Evolutionary conservation across 2,888 invertebrate genomes (phyloP).

Genomic region (Pecten maximus): DNA sequence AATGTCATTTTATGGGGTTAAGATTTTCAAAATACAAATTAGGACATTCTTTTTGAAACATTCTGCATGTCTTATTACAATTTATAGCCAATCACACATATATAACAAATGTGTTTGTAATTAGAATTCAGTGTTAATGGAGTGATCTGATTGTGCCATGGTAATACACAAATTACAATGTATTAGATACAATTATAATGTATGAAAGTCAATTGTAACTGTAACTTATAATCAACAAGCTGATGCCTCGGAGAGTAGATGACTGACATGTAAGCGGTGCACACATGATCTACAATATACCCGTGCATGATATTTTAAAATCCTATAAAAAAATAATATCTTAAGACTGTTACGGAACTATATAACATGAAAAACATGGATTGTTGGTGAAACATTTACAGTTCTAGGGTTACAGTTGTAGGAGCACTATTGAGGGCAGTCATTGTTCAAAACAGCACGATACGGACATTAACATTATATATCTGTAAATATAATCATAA

Average conservation of each 20-base stretch:
- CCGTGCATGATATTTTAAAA: neutral
- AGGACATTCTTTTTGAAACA: too few species aligned
- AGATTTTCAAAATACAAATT: too few species aligned
- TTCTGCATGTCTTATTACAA: too few species aligned
- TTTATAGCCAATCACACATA: too few species aligned
- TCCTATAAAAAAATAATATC: neutral
- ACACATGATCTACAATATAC: neutral
- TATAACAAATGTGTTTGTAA: too few species aligned
- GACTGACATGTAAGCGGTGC: neutral
- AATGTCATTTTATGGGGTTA: too few species aligned
- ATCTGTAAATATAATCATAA: neutral
- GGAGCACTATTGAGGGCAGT: conserved; percentile 23
- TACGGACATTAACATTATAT: neutral
- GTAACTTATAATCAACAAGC: neutral
- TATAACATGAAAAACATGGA: neutral
- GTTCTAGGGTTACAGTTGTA: neutral
- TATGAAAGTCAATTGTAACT: neutral
- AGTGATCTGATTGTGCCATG: neutral
- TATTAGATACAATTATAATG: neutral
- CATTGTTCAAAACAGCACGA: neutral
- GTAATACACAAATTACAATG: neutral
- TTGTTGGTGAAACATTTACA: neutral
- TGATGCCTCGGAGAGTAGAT: neutral
- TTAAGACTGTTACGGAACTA: too few species aligned
- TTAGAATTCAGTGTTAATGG: too few species aligned